Percentiles rank a stretch among this genome's conserved stretches.
These are phyloP conservation scores for Phalacrocorax brasilianus DNA, from an alignment of 2,113 vertebrate genomes.

Conservation along the genomic window DNA sequence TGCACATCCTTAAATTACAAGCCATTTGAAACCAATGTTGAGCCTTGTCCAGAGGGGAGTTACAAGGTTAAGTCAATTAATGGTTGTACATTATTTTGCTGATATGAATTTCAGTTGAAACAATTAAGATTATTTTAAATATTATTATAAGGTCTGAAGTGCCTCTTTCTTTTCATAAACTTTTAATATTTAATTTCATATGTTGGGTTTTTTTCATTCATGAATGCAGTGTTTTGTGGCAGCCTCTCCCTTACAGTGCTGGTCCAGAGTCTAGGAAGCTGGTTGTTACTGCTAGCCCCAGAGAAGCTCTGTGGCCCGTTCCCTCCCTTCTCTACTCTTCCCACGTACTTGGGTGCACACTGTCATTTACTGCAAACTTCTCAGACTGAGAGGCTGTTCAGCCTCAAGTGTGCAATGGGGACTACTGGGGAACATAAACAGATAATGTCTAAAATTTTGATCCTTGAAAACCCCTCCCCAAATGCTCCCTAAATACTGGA, in stretches of 20 bases:
- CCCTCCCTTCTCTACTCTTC: background rate
- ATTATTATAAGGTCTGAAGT: background rate
- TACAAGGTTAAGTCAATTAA: background rate
- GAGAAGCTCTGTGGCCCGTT: background rate
- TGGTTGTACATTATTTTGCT: background rate
- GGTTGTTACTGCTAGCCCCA: background rate
- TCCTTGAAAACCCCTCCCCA: background rate
- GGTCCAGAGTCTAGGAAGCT: background rate
- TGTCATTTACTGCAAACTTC: background rate
- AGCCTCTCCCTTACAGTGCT: background rate
- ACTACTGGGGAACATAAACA: background rate
- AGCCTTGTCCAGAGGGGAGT: background rate
- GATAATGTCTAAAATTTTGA: background rate
- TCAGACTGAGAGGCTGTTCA: background rate
- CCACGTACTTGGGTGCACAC: rapidly evolving
- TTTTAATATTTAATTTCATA: background rate
- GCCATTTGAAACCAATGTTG: background rate
- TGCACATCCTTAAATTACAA: background rate
- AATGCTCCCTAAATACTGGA: background rate
- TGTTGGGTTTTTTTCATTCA: background rate
- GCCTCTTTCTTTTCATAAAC: background rate
- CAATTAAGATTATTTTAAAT: background rate
- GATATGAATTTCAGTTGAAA: background rate
- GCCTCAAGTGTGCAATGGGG: background rate
- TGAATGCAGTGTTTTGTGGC: background rate